These are phyloP conservation scores for Cladorhizidae sp. DNA, from an alignment of 37 sponge, comb jelly and placozoan genomes.

Conservation along the genomic window DNA sequence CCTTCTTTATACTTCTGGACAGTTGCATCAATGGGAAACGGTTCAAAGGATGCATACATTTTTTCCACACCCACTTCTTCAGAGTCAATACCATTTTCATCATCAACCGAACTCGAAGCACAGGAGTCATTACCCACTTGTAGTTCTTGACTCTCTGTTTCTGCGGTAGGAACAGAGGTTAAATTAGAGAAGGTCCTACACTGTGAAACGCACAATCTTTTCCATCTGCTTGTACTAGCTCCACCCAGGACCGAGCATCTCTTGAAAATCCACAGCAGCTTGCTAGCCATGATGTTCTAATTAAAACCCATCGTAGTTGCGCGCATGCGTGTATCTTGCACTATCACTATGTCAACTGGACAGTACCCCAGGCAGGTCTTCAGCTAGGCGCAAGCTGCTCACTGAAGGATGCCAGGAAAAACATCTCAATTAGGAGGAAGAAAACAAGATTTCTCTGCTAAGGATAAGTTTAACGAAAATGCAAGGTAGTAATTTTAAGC, in stretches of 20 bases:
- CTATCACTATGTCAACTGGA: no score
- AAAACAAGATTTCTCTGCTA: slow-evolving; percentile 14
- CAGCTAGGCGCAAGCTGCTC: no score
- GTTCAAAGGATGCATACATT: neutral
- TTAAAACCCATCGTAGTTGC: no score
- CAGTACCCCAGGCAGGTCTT: no score
- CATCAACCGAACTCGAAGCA: neutral
- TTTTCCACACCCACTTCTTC: neutral
- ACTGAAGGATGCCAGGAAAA: slow-evolving; percentile 21
- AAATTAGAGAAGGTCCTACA: no score
- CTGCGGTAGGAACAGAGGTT: neutral
- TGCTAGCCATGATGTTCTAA: no score
- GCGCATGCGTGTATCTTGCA: no score
- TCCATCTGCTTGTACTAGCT: no score
- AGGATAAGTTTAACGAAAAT: slow-evolving; percentile 9
- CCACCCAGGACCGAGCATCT: no score
- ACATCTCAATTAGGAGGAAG: slow-evolving; percentile 1
- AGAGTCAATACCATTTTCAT: neutral
- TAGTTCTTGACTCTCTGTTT: neutral
- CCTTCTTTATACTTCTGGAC: neutral
- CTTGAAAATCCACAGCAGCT: no score
- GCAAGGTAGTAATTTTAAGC: no score
- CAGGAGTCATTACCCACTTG: neutral
- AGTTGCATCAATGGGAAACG: neutral
- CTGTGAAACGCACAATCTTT: no score